Evolutionary conservation across 2,113 vertebrate genomes (phyloP).

Genomic region (Shinisaurus crocodilurus): DNA sequence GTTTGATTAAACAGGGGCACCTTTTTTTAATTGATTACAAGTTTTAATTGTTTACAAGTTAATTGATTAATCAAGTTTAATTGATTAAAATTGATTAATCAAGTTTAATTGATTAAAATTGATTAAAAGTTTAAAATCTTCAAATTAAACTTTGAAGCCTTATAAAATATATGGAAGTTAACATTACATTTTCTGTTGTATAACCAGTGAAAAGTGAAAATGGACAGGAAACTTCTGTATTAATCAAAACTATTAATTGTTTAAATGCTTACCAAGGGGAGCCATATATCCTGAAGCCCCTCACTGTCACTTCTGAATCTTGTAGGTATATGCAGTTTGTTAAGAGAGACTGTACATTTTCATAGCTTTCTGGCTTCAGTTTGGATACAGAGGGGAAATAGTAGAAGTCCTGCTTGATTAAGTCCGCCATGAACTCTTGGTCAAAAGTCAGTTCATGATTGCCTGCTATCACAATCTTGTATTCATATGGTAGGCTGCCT

Average conservation of each 20-base stretch:
- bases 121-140: neutral
- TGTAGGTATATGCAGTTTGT: conserved; percentile 99
- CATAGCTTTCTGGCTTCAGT: conserved; percentile 95
- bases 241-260: conserved; percentile 48
- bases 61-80: neutral
- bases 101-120: neutral
- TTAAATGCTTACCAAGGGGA: conserved; percentile 91
- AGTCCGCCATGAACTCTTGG: conserved; percentile 98
- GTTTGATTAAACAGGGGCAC: too few species aligned
- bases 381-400: conserved; percentile 97
- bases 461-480: conserved; percentile 95
- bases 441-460: conserved; percentile 98
- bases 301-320: conserved; percentile 94
- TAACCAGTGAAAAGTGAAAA: conserved; percentile 41
- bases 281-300: conserved; percentile 94
- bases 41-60: too few species aligned
- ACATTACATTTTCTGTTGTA: conserved; percentile 38
- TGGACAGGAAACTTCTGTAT: conserved; percentile 38
- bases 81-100: neutral
- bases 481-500: conserved; percentile 96
- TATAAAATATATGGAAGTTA: neutral
- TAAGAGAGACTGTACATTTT: conserved; percentile 95
- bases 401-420: conserved; percentile 99
- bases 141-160: neutral
- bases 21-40: neutral